Base-by-base conservation (phyloP, 2,888 invertebrate species). In the Drosophila engyochracea region DNA sequence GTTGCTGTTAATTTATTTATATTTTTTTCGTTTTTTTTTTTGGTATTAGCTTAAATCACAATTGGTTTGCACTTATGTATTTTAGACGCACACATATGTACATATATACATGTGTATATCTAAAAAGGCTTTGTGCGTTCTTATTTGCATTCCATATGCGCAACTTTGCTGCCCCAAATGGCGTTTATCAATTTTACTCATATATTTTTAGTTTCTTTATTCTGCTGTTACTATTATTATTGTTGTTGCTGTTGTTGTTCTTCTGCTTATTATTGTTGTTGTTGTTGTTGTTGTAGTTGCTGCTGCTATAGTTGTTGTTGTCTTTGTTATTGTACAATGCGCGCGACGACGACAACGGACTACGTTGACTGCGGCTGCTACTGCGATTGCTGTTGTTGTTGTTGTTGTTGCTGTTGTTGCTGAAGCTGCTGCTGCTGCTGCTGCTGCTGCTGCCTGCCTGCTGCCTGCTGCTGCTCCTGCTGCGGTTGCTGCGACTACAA, bases 301-400 rank as follows among this genome's bases (percentile, higher is more conserved):
- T 64, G 31, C 10, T 64, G 57, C 31, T 59, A 16, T 71, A 64
- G 25, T 52, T 68, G 9, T 55, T 77, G 25, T 62, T 77, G 64
- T 19, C 59, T 60, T 39, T 69, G 70, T 28, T 82, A 64, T 82
- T 78, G 79, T 79, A 67, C 63, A 73, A 81, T 77, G 73, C 78
- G 79, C 82, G 82, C 75, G 66, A 54, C 70, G 33, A 55, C 47
- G 39, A 59, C 62, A 62, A 63, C 59, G 62, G 41, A 69, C 68
- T 69, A 79, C 69, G 63, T 60, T 69, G 61, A 74, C 71, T 95
- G 95, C 76, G 95, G 94, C 55, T 90, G 88, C 70, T 93, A 90
- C 54, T 84, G 86, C 89, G 86, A 82, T n/a, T 87, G 83, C 19
- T 65, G 71, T 52, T 57, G 57, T 58, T 60, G 57, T 89, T 87